A percentile compares a stretch with the other conserved stretches of the same genome.
phyloP scores from a whole-genome alignment of 2,113 vertebrate genomes.

The Sprattus sprattus region DNA sequence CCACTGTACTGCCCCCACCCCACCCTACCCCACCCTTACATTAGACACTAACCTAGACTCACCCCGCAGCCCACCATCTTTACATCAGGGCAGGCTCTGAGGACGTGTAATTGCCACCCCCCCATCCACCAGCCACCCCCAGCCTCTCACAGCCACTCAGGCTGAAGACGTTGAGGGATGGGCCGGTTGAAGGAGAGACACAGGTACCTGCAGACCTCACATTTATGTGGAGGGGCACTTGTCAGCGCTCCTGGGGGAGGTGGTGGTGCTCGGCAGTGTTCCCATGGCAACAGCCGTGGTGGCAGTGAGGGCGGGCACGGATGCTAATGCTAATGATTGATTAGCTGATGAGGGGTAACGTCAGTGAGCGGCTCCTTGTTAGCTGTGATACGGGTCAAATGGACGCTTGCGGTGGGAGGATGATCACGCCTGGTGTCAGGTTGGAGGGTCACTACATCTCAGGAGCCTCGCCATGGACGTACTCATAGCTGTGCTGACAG shows the following conservation, averaged over 20 bases:
- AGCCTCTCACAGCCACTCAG: neutral
- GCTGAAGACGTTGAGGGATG: neutral
- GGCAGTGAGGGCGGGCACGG: neutral
- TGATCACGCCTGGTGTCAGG: neutral
- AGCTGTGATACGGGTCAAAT: neutral
- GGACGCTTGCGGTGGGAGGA: neutral
- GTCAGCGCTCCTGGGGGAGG: neutral
- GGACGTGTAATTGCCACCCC: neutral
- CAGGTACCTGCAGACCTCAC: neutral
- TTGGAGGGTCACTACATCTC: neutral
- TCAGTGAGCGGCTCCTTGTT: neutral
- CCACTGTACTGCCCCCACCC: no score
- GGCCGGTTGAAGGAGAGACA: neutral
- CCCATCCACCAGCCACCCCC: neutral
- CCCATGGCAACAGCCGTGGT: neutral
- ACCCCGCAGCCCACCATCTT: neutral
- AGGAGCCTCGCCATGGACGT: neutral
- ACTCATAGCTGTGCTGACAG: neutral
- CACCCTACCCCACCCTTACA: constrained; percentile 27
- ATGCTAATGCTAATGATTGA: neutral
- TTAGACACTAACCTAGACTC: constrained; percentile 42
- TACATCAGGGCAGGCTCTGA: neutral
- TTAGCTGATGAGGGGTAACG: neutral
- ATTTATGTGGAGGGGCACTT: neutral
- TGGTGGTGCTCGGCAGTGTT: neutral